A percentile compares a stretch with the other conserved stretches of the same genome.
These are phyloP conservation scores for Pilophorus perplexus DNA, from an alignment of 2,888 invertebrate species.

Conservation along the genomic window DNA sequence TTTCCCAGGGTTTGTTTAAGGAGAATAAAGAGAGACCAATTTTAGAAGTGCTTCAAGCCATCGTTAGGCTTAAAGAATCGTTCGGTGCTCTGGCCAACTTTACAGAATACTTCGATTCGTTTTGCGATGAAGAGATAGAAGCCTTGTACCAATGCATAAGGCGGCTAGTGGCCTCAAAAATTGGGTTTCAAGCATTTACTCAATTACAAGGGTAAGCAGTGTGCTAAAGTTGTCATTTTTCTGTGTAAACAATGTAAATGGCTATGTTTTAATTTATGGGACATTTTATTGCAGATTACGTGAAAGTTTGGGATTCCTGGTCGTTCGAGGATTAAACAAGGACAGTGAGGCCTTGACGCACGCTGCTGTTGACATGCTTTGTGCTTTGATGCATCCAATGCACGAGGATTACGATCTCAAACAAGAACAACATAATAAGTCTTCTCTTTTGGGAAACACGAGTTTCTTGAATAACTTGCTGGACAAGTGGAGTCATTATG, in stretches of 20 bases:
- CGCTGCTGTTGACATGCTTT: constrained; percentile 95
- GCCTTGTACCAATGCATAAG: constrained; percentile 93
- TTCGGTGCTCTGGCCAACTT: too few species aligned
- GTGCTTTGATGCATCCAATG: constrained; percentile 98
- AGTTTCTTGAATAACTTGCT: constrained; percentile 89
- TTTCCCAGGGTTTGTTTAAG: constrained; percentile 90
- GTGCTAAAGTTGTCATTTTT: background rate
- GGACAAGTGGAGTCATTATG: constrained; percentile 91
- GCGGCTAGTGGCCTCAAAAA: constrained; percentile 92
- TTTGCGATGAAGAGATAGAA: constrained; percentile 68
- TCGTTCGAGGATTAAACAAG: constrained; percentile 82
- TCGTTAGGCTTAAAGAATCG: constrained; percentile 63
- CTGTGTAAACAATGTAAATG: background rate
- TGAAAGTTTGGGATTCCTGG: constrained; percentile 89
- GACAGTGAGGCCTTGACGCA: constrained; percentile 89
- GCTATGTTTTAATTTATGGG: background rate
- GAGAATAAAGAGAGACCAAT: constrained; percentile 98
- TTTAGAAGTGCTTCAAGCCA: constrained; percentile 79
- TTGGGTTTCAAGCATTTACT: constrained; percentile 95
- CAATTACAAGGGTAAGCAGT: constrained; percentile 70
- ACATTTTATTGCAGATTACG: constrained; percentile 67
- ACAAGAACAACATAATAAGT: constrained; percentile 97
- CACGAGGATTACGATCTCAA: constrained; percentile 92
- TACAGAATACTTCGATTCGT: constrained; percentile 64
- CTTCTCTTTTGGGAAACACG: constrained; percentile 85